These are phyloP conservation scores for Leptinotarsa juncta DNA, from an alignment of 2,888 invertebrate species.

Conservation along the genomic window DNA sequence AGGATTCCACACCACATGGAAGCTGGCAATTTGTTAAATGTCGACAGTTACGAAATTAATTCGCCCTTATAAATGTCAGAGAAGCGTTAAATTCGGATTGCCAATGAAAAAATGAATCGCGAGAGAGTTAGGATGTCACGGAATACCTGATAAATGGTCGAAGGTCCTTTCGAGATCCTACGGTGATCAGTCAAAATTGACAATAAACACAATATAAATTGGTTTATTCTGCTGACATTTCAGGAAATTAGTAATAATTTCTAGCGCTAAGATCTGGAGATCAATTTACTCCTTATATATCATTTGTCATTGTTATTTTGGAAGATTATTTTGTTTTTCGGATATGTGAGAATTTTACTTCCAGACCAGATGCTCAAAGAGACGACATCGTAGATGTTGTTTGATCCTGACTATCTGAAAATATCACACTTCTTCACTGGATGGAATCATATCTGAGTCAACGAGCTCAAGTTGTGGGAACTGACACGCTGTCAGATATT, in stretches of 20 bases:
- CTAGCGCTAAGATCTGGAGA: not conserved
- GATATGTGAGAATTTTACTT: no score
- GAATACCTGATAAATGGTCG: conserved; percentile 10
- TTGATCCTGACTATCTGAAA: no score
- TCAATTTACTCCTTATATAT: not conserved
- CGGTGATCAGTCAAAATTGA: conserved; percentile 5
- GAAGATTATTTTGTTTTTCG: no score
- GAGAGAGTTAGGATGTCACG: not conserved
- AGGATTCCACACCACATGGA: not conserved
- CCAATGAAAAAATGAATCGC: conserved; percentile 1
- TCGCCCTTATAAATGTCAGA: conserved; percentile 1
- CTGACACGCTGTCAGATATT: no score
- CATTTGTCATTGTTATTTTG: no score
- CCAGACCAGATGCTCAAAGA: no score
- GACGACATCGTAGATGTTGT: no score
- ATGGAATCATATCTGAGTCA: no score
- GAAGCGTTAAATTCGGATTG: not conserved
- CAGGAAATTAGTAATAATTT: not conserved
- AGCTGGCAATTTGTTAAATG: not conserved
- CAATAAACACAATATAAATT: conserved; percentile 2
- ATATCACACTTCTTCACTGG: no score
- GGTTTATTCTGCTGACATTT: not conserved
- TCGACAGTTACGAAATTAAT: conserved; percentile 10
- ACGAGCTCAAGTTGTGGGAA: no score
- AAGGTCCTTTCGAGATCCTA: not conserved